Evolutionary conservation across 2,113 vertebrate species (phyloP).

Genomic region (Prinia subflava): DNA sequence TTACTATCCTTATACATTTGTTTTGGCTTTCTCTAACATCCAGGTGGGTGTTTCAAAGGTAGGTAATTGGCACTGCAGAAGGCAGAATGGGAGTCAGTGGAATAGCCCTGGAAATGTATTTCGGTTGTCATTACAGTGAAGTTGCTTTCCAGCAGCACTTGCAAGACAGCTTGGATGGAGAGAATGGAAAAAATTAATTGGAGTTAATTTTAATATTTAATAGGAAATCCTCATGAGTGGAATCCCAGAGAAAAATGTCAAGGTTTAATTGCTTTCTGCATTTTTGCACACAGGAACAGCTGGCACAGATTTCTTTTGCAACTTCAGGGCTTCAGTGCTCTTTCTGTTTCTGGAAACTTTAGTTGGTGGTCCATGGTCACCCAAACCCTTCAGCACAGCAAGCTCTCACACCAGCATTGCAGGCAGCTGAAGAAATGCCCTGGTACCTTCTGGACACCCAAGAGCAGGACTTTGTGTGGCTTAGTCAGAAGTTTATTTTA

Average conservation of each 20-base stretch:
- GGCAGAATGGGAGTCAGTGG: not conserved
- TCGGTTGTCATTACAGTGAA: not conserved
- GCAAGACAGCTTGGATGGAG: not conserved
- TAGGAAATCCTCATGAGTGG: not conserved
- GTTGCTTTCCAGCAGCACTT: not conserved
- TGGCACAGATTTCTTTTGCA: not conserved
- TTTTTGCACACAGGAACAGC: not conserved
- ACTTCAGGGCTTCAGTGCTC: not conserved
- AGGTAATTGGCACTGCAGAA: not conserved
- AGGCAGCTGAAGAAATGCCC: not conserved
- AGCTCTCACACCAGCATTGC: not conserved
- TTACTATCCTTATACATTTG: not conserved
- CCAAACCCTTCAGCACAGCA: not conserved
- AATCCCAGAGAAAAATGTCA: not conserved
- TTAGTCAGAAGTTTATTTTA: not conserved
- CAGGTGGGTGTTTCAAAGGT: not conserved
- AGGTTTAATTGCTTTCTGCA: slow-evolving; percentile 24
- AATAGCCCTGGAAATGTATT: not conserved
- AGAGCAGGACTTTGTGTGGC: not conserved
- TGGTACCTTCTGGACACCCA: not conserved
- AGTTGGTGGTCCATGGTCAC: not conserved
- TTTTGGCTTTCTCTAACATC: not conserved
- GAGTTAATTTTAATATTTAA: not conserved
- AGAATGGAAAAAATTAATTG: not conserved
- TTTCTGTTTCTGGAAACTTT: not conserved